Conservation (phyloP, 2,797 vertebrate genomes). For the Lepus oiostolus region DNA sequence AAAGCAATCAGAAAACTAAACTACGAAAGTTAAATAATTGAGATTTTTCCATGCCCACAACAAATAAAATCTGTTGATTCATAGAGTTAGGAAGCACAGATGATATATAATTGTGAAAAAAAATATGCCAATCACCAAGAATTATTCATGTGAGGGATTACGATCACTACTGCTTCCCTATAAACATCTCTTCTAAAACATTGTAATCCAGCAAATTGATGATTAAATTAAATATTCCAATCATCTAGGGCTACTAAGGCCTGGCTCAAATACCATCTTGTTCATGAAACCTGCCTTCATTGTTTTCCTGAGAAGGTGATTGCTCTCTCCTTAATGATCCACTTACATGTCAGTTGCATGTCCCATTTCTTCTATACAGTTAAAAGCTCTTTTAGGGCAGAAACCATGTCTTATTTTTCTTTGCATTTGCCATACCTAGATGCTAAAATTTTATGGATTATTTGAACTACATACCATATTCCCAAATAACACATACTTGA, state of each 20-base stretch:
- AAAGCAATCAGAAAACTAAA: constrained; percentile 66
- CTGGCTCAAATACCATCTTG: constrained; percentile 36
- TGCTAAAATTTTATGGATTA: constrained; percentile 27
- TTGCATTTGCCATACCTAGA: constrained; percentile 18
- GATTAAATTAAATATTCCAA: constrained; percentile 49
- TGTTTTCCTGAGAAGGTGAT: constrained; percentile 55
- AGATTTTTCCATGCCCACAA: constrained; percentile 19
- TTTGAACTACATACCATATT: constrained; percentile 48
- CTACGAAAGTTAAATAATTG: constrained; percentile 22
- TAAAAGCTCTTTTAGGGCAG: constrained; percentile 57
- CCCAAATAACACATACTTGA: constrained; percentile 43
- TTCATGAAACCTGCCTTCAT: constrained; percentile 33
- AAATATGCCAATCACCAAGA: constrained; percentile 31
- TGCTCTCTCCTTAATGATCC: constrained; percentile 14
- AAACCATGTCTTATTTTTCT: constrained; percentile 49
- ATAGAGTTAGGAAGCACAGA: constrained; percentile 43
- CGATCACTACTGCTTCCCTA: constrained; percentile 37
- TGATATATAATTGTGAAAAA: constrained; percentile 39
- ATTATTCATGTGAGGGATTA: constrained; percentile 3
- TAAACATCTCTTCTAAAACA: constrained; percentile 60
- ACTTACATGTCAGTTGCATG: constrained; percentile 51
- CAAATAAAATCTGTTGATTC: constrained; percentile 58
- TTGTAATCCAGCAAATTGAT: not conserved
- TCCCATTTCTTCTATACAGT: constrained; percentile 1
- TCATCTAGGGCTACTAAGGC: not conserved